Percentiles rank a stretch among this genome's conserved stretches.
phyloP scores from a whole-genome alignment of 2,797 vertebrate genomes.

The Hippoglossus hippoglossus region DNA sequence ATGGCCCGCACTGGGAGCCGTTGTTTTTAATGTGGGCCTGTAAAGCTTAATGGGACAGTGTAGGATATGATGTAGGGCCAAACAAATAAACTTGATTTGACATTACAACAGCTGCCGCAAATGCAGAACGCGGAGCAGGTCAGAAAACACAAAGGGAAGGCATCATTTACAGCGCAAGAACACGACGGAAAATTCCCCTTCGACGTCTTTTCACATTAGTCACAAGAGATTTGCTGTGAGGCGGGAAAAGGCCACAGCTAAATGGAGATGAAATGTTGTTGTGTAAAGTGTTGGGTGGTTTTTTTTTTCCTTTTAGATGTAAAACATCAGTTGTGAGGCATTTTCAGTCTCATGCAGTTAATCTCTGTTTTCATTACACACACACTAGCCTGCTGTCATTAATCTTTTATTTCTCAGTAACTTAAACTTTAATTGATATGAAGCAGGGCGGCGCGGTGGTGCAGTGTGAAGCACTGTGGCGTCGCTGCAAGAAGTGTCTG shows the following conservation, averaged over 20 bases:
- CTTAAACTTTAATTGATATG: constrained; percentile 17
- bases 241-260: constrained; percentile 9
- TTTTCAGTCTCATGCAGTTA: constrained; percentile 13
- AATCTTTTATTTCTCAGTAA: constrained; percentile 8
- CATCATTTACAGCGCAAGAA: constrained; percentile 4
- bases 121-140: constrained; percentile 22
- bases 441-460: neutral
- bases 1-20: neutral
- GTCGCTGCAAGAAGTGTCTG: no score
- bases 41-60: constrained; percentile 18
- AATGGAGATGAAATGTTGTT: constrained; percentile 30
- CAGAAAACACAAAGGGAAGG: constrained; percentile 19
- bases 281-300: neutral
- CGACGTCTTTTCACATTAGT: constrained; percentile 42
- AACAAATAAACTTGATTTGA: constrained; percentile 27
- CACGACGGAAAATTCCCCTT: constrained; percentile 11
- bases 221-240: constrained; percentile 21
- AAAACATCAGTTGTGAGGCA: constrained; percentile 6
- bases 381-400: constrained; percentile 9
- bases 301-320: neutral
- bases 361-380: constrained; percentile 16
- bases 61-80: neutral
- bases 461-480: no score
- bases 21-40: constrained; percentile 3
- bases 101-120: constrained; percentile 19